Evolutionary conservation across 1,140 invertebrate genomes (phyloP), one percentile per base, ranked within the genome.

Genomic region (Ceratosolen fusciceps): DNA sequence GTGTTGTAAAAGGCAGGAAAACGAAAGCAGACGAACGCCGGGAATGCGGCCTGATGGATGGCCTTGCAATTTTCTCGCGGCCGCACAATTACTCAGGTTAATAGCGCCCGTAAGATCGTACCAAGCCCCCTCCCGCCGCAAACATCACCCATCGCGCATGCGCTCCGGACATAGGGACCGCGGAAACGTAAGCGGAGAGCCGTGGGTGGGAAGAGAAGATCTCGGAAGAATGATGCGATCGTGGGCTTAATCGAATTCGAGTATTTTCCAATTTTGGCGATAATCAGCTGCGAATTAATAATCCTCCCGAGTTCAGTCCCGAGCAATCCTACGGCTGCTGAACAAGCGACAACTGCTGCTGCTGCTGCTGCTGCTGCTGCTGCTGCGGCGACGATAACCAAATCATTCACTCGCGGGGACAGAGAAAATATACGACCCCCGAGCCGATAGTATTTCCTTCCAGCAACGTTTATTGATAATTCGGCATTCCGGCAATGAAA

Each of bases 51-150:
- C 34, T 80, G 78, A 80, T 67, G 62, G 62, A 80, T 74, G 49
- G 31, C 78, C 49, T 60, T 74, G 58, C 37, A 80, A 80, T 80
- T 80, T 80, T 68, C 71, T 67, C 62, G 71, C 49, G 31, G 31
- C 37, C 16, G 37, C 62, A 37, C 65, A 73, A 80, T 80, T 74
- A 74, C 62, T 67, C 52, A 67, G 58, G 31, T n/a, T 80, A 80
- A 80, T 80, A 52, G 72, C 34, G 71, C 73, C 70, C 37, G 39
- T 65, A 74, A 74, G n/a, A n/a, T n/a, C n/a, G n/a, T n/a, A n/a
- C n/a, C n/a, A n/a, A n/a, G n/a, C n/a, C n/a, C n/a, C n/a, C n/a
- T n/a, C n/a, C n/a, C n/a, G n/a, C 58, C 47, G 24, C 56, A 10
- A 16, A 34, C 16, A 10, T 16, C 16, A 26, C 39, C 4, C 31